A percentile compares a stretch with the other conserved stretches of the same genome.
phyloP scores from a whole-genome alignment of 2,797 vertebrate species.

The Babyrousa celebensis region DNA sequence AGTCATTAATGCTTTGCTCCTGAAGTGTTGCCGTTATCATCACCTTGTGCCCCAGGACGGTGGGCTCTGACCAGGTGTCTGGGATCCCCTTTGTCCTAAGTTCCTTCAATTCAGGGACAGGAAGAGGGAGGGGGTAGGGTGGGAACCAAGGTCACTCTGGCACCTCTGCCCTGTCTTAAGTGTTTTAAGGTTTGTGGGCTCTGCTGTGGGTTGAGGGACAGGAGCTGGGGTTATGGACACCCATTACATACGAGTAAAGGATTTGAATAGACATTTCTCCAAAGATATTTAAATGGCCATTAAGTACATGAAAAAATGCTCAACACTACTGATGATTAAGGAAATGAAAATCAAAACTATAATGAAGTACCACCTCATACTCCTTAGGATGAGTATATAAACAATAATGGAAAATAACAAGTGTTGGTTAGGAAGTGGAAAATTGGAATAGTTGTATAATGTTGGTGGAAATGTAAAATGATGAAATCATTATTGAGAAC shows the following conservation, averaged over 20 bases:
- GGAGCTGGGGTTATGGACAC: neutral
- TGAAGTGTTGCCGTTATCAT: neutral
- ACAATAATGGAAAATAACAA: neutral
- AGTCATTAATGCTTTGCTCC: neutral
- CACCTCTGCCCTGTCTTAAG: neutral
- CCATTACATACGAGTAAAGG: neutral
- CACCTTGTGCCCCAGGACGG: neutral
- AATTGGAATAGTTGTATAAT: neutral
- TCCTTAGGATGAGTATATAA: neutral
- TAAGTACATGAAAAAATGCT: neutral
- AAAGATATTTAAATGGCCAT: neutral
- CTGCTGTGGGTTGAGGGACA: neutral
- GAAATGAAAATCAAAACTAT: neutral
- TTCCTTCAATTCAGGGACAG: neutral
- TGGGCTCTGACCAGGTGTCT: neutral
- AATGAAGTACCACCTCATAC: neutral
- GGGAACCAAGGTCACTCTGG: neutral
- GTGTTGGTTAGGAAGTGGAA: neutral
- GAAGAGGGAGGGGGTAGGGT: neutral
- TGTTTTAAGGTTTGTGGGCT: neutral
- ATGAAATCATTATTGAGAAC: neutral
- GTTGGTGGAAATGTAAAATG: neutral
- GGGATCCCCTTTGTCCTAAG: neutral
- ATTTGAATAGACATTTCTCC: neutral
- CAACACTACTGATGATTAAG: neutral